Base-by-base conservation (phyloP, 2,888 invertebrate species). In the Ypsolopha scabrella region DNA sequence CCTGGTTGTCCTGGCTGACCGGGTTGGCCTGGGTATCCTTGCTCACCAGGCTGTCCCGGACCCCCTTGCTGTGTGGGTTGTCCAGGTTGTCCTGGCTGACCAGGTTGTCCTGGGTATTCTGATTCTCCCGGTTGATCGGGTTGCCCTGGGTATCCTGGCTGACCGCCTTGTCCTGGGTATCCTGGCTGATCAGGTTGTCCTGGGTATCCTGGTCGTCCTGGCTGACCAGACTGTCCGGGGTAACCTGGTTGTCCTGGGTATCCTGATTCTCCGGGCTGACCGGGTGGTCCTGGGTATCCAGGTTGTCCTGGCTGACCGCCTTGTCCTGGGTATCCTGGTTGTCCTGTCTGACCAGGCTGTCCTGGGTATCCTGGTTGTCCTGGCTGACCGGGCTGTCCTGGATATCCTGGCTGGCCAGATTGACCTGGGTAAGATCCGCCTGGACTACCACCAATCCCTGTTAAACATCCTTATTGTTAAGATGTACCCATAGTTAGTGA, bases 211-310 rank as follows among this genome's bases (percentile, higher is more conserved):
- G 44, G 36, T 9, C 37, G 44, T 10, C 51, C 51, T 11, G 44
- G 43, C 13, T 44, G 38, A 7, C 51, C 51, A 0, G 45, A 38
- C 11, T 51, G 38, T 7, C 45, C 45, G 9, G 38, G 56, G 7
- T 57, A 47, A 34, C 56, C 58, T 10, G 56, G 53, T 10, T 49
- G 36, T 7, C 73, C 77, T 34, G 88, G 88, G 9, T 65, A 75
- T 45, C 78, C 83, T 0, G 90, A 89, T 49, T 51, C 3, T 11
- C 39, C 43, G 4, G 43, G 47, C 13, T 41, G 10, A 9, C 41
- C 51, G 0, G 41, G 41, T 14, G 36, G 36, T 13, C 48, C 48
- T n/a, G 57, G 55, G 7, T 33, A 9, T 6, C 46, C 46, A n/a
- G 46, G 46, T 6, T 34, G 34, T 46, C 46, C 46, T 6, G 46